Conservation (phyloP, 2,113 vertebrate species). For the Dermatemys mawii region DNA sequence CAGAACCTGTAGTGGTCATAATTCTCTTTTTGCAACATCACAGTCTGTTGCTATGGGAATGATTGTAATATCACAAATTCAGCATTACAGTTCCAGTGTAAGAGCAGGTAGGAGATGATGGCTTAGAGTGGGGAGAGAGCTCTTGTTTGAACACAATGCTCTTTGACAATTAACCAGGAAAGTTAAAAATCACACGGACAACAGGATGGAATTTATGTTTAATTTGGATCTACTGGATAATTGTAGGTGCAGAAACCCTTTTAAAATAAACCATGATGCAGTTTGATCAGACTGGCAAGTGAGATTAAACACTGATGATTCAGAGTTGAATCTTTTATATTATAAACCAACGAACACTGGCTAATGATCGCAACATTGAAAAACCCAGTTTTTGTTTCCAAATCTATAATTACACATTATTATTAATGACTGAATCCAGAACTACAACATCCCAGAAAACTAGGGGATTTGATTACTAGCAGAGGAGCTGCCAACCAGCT, state of each 20-base stretch:
- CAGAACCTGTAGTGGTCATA: conserved; percentile 1
- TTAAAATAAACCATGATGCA: neutral
- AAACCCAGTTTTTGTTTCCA: neutral
- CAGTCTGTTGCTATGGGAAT: conserved; percentile 63
- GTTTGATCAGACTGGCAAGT: accelerated
- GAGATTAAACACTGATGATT: neutral
- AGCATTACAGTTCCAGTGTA: neutral
- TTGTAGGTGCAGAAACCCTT: neutral
- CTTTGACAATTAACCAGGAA: neutral
- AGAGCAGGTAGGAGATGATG: neutral
- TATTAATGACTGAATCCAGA: neutral
- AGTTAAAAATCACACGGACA: accelerated
- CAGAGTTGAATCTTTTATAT: neutral
- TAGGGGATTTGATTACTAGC: neutral
- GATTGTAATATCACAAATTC: neutral
- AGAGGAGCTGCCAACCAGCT: neutral
- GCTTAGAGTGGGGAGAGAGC: neutral
- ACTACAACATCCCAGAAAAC: accelerated
- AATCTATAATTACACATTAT: neutral
- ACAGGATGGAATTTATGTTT: neutral
- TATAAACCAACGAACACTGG: neutral
- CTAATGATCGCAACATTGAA: neutral
- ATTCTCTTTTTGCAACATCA: conserved; percentile 19
- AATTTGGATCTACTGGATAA: accelerated
- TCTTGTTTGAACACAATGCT: accelerated